Percentiles rank a stretch among this genome's conserved stretches.
These are phyloP conservation scores for Lethenteron camtschaticum DNA, from an alignment of 2,113 vertebrate species.

Conservation along the genomic window DNA sequence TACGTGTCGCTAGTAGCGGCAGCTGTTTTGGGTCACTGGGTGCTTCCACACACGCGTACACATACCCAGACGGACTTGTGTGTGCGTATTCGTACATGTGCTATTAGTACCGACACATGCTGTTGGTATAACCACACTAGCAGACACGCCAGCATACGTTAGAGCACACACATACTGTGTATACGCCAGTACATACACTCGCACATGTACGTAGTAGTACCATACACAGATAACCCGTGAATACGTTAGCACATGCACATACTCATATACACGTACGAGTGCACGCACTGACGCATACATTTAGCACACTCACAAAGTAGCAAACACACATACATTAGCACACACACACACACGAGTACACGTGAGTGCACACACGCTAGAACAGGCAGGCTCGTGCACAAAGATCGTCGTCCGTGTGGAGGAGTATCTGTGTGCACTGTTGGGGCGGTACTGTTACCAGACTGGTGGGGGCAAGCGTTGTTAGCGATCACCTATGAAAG, in stretches of 20 bases:
- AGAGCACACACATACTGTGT: neutral
- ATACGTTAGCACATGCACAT: neutral
- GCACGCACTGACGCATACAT: neutral
- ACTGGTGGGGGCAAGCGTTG: neutral
- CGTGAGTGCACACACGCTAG: neutral
- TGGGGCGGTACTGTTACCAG: neutral
- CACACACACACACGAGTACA: neutral
- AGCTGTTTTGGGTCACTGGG: too few species aligned
- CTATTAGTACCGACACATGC: too few species aligned
- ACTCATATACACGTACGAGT: neutral
- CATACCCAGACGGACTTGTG: neutral
- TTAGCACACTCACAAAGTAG: neutral
- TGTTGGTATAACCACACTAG: neutral
- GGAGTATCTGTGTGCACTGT: neutral
- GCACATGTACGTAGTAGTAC: neutral
- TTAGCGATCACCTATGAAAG: too few species aligned
- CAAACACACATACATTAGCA: neutral
- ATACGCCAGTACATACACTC: neutral
- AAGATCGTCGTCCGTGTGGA: too few species aligned
- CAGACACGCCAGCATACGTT: neutral
- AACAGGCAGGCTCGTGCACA: neutral
- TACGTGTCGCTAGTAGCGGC: too few species aligned
- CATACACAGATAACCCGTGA: neutral
- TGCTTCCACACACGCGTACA: neutral
- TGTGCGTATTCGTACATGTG: too few species aligned